These are phyloP conservation scores for Phaedon cochleariae DNA, from an alignment of 2,888 invertebrate species.

Conservation along the genomic window DNA sequence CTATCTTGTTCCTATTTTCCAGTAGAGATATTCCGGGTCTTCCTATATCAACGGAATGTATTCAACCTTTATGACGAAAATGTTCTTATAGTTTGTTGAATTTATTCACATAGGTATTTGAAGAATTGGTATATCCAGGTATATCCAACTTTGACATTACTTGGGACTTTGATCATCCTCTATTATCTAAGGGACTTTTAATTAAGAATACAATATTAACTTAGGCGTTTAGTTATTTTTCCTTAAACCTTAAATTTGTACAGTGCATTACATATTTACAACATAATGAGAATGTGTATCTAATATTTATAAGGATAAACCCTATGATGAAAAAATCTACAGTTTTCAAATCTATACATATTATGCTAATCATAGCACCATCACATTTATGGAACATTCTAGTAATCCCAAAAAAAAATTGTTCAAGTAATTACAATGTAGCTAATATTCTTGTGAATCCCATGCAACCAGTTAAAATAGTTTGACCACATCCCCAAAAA, in stretches of 20 bases:
- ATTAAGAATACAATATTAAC: conserved; percentile 36
- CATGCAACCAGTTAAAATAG: conserved; percentile 85
- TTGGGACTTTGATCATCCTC: too few relatives aligned
- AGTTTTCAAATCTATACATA: conserved; percentile 17
- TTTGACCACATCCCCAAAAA: conserved; percentile 95
- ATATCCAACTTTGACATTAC: too few relatives aligned
- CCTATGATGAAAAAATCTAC: background rate
- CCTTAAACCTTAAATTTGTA: conserved; percentile 48
- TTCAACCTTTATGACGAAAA: too few relatives aligned
- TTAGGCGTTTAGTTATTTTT: conserved; percentile 41
- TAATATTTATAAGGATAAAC: conserved; percentile 33
- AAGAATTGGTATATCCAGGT: too few relatives aligned
- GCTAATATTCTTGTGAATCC: conserved; percentile 94
- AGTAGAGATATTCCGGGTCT: too few relatives aligned
- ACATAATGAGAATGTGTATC: conserved; percentile 52
- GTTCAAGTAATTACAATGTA: conserved; percentile 63
- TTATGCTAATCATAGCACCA: conserved; percentile 57
- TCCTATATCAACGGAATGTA: too few relatives aligned
- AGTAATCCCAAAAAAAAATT: conserved; percentile 8
- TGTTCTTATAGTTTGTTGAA: too few relatives aligned
- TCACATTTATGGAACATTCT: conserved; percentile 54
- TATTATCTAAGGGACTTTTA: too few relatives aligned
- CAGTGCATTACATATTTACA: conserved; percentile 57
- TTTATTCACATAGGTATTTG: too few relatives aligned
- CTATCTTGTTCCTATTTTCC: too few relatives aligned